These are phyloP conservation scores for Ispidina picta DNA, from an alignment of 2,797 vertebrate genomes.

Conservation along the genomic window DNA sequence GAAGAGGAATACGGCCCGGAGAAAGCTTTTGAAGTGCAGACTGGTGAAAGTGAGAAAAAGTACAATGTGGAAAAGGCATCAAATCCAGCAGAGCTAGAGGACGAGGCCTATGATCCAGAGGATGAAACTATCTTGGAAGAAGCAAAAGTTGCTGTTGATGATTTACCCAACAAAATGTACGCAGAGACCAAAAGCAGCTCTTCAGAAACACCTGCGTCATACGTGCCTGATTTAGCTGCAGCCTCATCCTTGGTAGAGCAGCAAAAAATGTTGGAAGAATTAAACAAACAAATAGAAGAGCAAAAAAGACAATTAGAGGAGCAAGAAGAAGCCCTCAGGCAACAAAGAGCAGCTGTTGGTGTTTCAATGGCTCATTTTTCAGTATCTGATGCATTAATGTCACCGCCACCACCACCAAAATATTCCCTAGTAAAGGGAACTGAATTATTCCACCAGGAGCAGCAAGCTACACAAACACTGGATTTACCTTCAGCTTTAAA, in stretches of 20 bases:
- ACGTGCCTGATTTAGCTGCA: slow-evolving; percentile 50
- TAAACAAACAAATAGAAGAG: slow-evolving; percentile 96
- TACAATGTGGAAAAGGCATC: slow-evolving; percentile 51
- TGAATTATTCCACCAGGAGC: slow-evolving; percentile 78
- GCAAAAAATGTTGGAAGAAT: slow-evolving; percentile 94
- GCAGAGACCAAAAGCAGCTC: slow-evolving; percentile 66
- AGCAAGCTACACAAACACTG: slow-evolving; percentile 64
- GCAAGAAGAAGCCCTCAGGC: slow-evolving; percentile 92
- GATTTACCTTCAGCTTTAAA: slow-evolving; percentile 44
- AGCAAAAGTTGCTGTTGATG: slow-evolving; percentile 85
- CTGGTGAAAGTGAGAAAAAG: slow-evolving; percentile 53
- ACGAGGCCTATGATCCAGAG: slow-evolving; percentile 94
- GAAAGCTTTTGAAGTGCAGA: slow-evolving; percentile 72
- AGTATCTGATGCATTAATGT: slow-evolving; percentile 92
- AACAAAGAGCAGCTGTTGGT: slow-evolving; percentile 93
- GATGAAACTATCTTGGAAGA: slow-evolving; percentile 94
- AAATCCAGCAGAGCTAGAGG: slow-evolving; percentile 76
- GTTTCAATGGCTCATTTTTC: slow-evolving; percentile 98
- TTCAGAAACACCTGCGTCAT: not conserved
- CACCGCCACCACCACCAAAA: slow-evolving; percentile 90
- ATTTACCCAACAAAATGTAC: slow-evolving; percentile 78
- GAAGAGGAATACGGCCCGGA: slow-evolving; percentile 93
- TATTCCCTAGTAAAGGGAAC: slow-evolving; percentile 70
- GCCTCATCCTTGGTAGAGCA: slow-evolving; percentile 89
- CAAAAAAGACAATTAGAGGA: slow-evolving; percentile 93